Evolutionary conservation across 35 echinoderm and acorn worm genomes (phyloP).

Genomic region (Stichopus chloronotus): DNA sequence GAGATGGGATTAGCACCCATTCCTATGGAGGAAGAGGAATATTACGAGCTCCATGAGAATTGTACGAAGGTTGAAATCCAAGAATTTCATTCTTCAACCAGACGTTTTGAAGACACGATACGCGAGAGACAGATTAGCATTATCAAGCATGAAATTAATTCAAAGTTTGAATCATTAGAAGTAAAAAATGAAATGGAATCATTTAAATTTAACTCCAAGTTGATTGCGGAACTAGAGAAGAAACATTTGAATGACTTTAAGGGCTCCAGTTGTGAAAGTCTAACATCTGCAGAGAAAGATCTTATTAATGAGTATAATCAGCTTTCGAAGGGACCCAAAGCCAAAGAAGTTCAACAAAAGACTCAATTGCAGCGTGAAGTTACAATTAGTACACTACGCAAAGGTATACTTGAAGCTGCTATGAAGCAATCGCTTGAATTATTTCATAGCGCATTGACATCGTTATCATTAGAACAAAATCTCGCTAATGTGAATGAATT

Average conservation of each 20-base stretch:
- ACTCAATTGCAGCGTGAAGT: background rate
- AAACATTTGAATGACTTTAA: background rate
- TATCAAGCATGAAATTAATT: background rate
- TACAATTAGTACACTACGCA: no score
- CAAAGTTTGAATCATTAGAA: background rate
- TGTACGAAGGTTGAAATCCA: background rate
- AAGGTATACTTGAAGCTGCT: no score
- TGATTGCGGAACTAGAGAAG: background rate
- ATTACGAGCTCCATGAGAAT: background rate
- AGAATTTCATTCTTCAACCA: background rate
- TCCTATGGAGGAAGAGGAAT: background rate
- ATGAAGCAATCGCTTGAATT: no score
- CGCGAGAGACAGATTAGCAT: background rate
- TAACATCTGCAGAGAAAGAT: background rate
- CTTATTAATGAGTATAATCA: background rate
- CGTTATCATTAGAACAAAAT: no score
- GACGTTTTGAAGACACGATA: background rate
- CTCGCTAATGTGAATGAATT: no score
- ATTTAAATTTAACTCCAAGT: background rate
- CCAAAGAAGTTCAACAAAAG: background rate
- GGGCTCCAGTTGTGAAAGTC: background rate
- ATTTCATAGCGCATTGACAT: no score
- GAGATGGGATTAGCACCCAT: background rate
- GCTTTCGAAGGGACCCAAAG: background rate
- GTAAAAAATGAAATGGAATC: background rate